Base-by-base conservation (phyloP, 2,113 vertebrate genomes). In the Caretta caretta region DNA sequence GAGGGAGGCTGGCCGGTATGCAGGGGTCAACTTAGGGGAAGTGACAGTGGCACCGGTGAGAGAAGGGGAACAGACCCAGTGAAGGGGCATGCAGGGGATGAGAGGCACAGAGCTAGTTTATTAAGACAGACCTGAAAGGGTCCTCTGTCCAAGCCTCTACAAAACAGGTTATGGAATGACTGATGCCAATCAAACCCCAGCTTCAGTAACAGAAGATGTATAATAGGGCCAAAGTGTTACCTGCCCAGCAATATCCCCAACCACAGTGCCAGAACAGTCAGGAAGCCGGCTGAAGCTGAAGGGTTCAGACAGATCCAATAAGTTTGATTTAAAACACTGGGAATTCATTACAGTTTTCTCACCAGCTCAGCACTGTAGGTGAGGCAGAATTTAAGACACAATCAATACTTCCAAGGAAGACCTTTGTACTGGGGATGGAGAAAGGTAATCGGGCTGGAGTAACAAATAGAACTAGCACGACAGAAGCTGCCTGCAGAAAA, bases 121-220 rank as follows among this genome's bases (percentile, higher is more conserved):
- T 97, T 98, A 97, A 98, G 91, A 89, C 81, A 94, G 95, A 90
- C 92, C 95, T 97, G 97, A 98, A 97, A 98, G 53, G 29, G 97
- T 97, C 80, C 94, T 76, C 95, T 97, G 89, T 83, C 94, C 97
- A 6, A 49, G 96, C 95, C 56, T 96, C 88, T 16, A 17, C 90
- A 94, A 95, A 97, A 97, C 94, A 96, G 96, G 86, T 92, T 97
- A 95, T 84, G 46, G 86, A 97, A 96, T 98, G 97, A 98, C 93
- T 97, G 98, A 96, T 97, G 96, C 90, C 98, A 98, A 96, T 98
- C 97, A 98, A 97, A 96, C 88, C 81, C 56, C 93, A 57, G 86
- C 79, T 93, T 96, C 93, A 46, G 0, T 89, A 92, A 49, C 84
- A 95, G 97, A 98, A 95, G 75, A 69, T 91, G 49, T 84, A 91